Evolutionary conservation across 2,113 vertebrate genomes (phyloP), one percentile per base, ranked within the genome.

Genomic region (Sinosuthora webbiana): DNA sequence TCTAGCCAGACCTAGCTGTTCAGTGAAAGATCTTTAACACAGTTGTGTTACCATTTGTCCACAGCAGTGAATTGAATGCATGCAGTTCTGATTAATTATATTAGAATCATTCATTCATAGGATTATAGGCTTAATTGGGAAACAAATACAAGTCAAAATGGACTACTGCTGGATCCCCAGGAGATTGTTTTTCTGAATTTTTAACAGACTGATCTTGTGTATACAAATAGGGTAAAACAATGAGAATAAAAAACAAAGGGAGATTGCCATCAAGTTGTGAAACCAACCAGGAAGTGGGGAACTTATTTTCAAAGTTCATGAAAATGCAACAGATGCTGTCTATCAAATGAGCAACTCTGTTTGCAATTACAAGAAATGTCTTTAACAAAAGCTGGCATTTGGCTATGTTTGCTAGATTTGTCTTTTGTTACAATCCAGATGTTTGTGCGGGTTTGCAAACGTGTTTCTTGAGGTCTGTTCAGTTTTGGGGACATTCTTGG

Each of bases 311-410:
- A 93, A 69, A 91, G 79, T 88, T 95, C 64, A 56, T 81, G 85
- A 88, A 94, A 93, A 94, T 74, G 33, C 64, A 94, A 71, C 93
- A 96, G 75, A 95, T 94, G 90, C 85, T 85, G 82, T 70, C 85
- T 85, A 91, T 96, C 95, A 94, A 85, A 91, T 2, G 4, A 94
- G 78, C 55, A 57, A 87, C 42, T 94, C 77, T 96, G 90, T 84
- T 93, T 94, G 96, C 77, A 83, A 69, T 91, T 87, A 92, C 35
- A 93, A 91, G 52, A 92, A 95, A 90, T 41, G 35, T 59, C 88
- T 93, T 89, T 87, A 89, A 92, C 90, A 92, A 96, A 97, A 93
- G 70, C 39, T 92, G 92, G 86, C 82, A 94, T 91, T 89, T 92
- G 53, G 81, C 71, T 96, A 71, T 33, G 85, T 86, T 87, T 92